These are phyloP conservation scores for Barnardius zonarius DNA, from an alignment of 2,113 vertebrate genomes.

Conservation along the genomic window DNA sequence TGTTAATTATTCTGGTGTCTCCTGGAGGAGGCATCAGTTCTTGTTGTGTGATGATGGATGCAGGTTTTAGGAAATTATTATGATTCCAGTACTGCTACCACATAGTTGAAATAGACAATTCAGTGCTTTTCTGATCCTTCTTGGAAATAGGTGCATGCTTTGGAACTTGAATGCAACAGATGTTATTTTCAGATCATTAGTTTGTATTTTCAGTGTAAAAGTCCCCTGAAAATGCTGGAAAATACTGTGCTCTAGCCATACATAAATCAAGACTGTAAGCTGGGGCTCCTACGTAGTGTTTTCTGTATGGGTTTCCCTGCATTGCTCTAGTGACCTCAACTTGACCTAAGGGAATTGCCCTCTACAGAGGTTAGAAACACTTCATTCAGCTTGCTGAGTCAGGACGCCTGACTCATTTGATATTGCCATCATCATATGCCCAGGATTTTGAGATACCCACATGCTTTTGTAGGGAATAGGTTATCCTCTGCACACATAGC, in stretches of 20 bases:
- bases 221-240: neutral
- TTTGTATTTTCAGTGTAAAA: neutral
- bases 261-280: neutral
- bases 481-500: neutral
- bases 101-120: neutral
- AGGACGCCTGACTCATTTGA: conserved; percentile 32
- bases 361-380: conserved; percentile 45
- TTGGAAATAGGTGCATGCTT: conserved; percentile 18
- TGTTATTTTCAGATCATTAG: conserved; percentile 38
- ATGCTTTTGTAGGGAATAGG: conserved; percentile 19
- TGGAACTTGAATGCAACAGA: conserved; percentile 20
- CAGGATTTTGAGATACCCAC: neutral
- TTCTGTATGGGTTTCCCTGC: conserved; percentile 24
- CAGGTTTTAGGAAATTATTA: neutral
- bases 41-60: neutral
- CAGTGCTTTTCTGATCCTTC: neutral
- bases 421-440: conserved; percentile 15
- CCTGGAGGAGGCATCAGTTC: neutral
- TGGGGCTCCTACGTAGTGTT: neutral
- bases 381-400: conserved; percentile 42
- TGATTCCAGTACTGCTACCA: neutral
- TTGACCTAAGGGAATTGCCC: conserved; percentile 49
- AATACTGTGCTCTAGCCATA: neutral
- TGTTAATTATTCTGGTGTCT: neutral
- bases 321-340: conserved; percentile 61